Evolutionary conservation across 2,797 vertebrate genomes (phyloP), one percentile per base, ranked within the genome.

Genomic region (Melanotaenia boesemani): DNA sequence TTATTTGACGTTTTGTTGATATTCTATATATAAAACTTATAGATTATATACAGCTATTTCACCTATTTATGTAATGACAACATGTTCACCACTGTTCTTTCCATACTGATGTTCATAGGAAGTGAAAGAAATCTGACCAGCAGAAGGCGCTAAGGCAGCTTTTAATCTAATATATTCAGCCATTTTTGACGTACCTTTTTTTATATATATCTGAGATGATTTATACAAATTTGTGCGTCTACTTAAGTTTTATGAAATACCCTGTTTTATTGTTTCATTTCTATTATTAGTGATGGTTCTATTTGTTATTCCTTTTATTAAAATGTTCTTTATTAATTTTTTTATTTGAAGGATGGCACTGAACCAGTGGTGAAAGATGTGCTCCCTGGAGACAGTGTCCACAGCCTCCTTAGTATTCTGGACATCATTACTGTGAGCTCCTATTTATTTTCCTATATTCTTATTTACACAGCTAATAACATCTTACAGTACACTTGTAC

Each of bases 351-450:
- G 98, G 97, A 98, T 48, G 96, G 97, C 36, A 96, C 96, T 1
- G 97, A 98, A 56, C 92, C 96, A 57, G 94, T 95, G 24, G 96
- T 99, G 70, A 99, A 99, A 85, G 97, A 99, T 52, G 97, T 99
- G 30, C 92, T 95, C 63, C 95, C 97, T 0, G 97, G 98, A 48
- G 97, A 99, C 94, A 99, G 97, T 0, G 96, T 99, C 55, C 98
- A 99, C 92, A 99, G 98, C 80, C 95, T 99, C 46, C 97, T 99
- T 83, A 99, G 97, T 92, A 98, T 99, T 85, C 93, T 99, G 18
- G 98, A 99, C 39, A 94, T 96, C 83, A 99, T 99, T 90, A 99
- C 97, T 0, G 98, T 99, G 89, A 96, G 97, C 91, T 5, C 16
- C 6, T 72, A 37, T 74, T 66, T 72, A 16, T 67, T 54, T 41